Base-by-base conservation (phyloP, 1,140 invertebrate species). In the Plectrocnemia conspersa region DNA sequence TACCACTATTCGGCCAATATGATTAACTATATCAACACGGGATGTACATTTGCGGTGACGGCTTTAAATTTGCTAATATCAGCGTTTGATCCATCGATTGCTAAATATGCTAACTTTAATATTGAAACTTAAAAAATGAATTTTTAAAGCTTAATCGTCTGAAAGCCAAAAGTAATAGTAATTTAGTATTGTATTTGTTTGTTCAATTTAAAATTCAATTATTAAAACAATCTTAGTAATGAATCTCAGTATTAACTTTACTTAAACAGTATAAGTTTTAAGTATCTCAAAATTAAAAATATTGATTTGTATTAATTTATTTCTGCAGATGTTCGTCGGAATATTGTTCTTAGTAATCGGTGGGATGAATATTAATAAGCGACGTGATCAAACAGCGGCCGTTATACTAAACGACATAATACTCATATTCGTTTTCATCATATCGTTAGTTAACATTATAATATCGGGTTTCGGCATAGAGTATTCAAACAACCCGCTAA, bases 401-500 rank as follows among this genome's bases (percentile, higher is more conserved):
- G 68, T 82, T 45, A 79, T 89, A 53, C 76, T 90, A 54, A 91
- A 91, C 69, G 86, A 91, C 67, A 64, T 88, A 54, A 88, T 88
- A 56, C 76, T 89, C 33, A 79, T 88, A 64, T 79, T 88, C 60
- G 78, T 91, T 61, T 90, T 91, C 67, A 63, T 87, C 11, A 89
- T 90, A 66, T 86, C 86, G 11, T 74, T 88, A 24, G 75, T 84
- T 13, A 91, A 91, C 66, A 80, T 91, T 36, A 77, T 89, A 10
- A 88, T 89, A 64, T 88, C 86, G 29, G 84, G 83, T 22, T 90
- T 91, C 64, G 86, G 87, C 33, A 86, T 91, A 56, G 84, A 89
- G 66, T 82, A 83, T 68, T 81, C 82, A 3, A 84, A 79, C 60
- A 79, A 77, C 64, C 80, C 82, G 1, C 66, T 82, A 9, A 64